Percentiles rank a stretch among this genome's conserved stretches.
Conservation (phyloP, 64 coral and sea anemone genomes). For the Pocillopora damicornis region DNA sequence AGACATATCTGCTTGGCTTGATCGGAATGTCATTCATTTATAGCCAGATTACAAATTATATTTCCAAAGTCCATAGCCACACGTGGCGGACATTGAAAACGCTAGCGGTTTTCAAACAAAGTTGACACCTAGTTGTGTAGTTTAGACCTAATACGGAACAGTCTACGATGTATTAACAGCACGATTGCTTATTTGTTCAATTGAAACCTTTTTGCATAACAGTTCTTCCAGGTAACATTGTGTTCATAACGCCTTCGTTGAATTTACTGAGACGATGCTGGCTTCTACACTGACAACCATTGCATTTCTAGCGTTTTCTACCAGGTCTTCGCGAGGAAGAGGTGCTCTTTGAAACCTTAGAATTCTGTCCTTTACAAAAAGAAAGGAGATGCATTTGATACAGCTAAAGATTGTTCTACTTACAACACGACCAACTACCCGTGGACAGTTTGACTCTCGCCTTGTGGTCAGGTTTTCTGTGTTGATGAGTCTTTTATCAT, state of each 20-base stretch:
- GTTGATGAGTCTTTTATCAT: neutral
- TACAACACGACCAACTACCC: too few species aligned
- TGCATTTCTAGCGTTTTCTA: too few species aligned
- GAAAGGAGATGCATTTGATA: neutral
- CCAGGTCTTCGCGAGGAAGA: too few species aligned
- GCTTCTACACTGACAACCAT: too few species aligned
- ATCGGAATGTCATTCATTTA: neutral
- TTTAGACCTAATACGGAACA: conserved; percentile 24
- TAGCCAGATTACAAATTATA: neutral
- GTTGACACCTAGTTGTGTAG: conserved; percentile 24
- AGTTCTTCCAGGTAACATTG: neutral
- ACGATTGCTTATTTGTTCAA: conserved; percentile 39
- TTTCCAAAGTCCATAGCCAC: neutral
- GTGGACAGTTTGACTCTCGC: neutral
- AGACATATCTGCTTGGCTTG: neutral
- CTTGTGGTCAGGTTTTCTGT: neutral
- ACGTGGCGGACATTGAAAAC: neutral
- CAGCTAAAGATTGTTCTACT: neutral
- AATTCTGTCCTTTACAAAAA: too few species aligned
- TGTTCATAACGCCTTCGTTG: neutral
- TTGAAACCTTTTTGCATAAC: neutral
- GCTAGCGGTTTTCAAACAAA: conserved; percentile 18
- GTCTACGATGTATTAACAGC: neutral
- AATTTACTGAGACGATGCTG: too few species aligned
- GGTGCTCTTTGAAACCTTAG: too few species aligned